These are phyloP conservation scores for Belonocnema kinseyi DNA, from an alignment of 1,140 invertebrate genomes.

Conservation along the genomic window DNA sequence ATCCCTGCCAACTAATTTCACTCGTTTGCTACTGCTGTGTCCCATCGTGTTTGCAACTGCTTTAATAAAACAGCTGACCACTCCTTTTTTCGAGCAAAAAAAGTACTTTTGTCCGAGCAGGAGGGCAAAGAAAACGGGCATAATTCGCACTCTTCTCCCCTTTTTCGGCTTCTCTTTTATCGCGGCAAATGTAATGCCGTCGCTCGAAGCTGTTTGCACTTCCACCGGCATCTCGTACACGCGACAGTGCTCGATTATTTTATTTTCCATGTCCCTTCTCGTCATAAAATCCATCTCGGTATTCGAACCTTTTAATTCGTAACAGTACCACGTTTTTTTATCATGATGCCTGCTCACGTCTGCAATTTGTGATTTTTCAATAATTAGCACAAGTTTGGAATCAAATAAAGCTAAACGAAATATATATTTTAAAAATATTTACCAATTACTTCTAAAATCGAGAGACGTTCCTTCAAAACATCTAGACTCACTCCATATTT, in stretches of 20 bases:
- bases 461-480: conserved; percentile 50
- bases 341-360: conserved; percentile 64
- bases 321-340: conserved; percentile 61
- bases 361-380: conserved; percentile 40
- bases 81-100: conserved; percentile 58
- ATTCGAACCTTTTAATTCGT: conserved; percentile 45
- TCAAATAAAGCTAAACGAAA: too few species aligned
- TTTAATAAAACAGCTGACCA: conserved; percentile 42
- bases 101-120: conserved; percentile 59
- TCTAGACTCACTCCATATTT: too few species aligned
- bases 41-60: conserved; percentile 53
- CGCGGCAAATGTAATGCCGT: conserved; percentile 55
- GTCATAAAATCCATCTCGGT: conserved; percentile 13
- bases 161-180: conserved; percentile 44
- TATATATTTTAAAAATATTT: conserved; percentile 34
- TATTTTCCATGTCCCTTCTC: conserved; percentile 43
- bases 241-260: conserved; percentile 47
- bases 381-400: too few species aligned
- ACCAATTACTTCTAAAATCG: conserved; percentile 59
- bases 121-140: conserved; percentile 57
- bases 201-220: conserved; percentile 44
- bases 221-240: conserved; percentile 43
- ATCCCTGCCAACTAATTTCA: conserved; percentile 61
- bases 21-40: conserved; percentile 47
- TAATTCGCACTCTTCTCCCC: conserved; percentile 10